These are phyloP conservation scores for Sarcophaga bullata DNA, from an alignment of 1,140 invertebrate species.

Conservation along the genomic window DNA sequence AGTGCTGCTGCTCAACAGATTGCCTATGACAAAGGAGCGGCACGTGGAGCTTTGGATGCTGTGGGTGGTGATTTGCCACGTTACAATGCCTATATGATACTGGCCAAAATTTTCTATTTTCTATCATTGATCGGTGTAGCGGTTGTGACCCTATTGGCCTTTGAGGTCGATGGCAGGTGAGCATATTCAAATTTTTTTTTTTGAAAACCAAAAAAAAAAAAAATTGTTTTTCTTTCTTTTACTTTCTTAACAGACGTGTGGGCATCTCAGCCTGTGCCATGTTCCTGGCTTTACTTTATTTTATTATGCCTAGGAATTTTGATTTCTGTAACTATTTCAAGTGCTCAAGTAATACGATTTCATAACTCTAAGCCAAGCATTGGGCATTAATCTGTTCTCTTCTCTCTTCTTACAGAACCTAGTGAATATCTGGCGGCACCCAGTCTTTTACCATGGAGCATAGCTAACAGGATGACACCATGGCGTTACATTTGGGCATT, in stretches of 20 bases:
- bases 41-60: background rate
- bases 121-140: background rate
- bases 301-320: background rate
- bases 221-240: slow-evolving; percentile 1
- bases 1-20: background rate
- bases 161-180: background rate
- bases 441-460: background rate
- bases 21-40: background rate
- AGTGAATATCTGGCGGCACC: background rate
- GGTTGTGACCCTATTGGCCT: background rate
- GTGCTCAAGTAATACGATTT: background rate
- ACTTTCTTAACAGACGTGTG: too few relatives aligned
- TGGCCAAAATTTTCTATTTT: background rate
- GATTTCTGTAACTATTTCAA: background rate
- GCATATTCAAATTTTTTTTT: too few relatives aligned
- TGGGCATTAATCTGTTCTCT: background rate
- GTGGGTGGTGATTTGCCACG: background rate
- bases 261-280: background rate
- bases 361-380: too few relatives aligned
- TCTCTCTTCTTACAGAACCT: background rate
- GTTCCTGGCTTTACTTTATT: background rate
- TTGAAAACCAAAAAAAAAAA: too few relatives aligned
- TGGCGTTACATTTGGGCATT: slow-evolving; percentile 15
- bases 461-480: background rate
- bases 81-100: background rate